These are phyloP conservation scores for Pedetes capensis DNA, from an alignment of 2,113 vertebrate genomes.

Conservation along the genomic window DNA sequence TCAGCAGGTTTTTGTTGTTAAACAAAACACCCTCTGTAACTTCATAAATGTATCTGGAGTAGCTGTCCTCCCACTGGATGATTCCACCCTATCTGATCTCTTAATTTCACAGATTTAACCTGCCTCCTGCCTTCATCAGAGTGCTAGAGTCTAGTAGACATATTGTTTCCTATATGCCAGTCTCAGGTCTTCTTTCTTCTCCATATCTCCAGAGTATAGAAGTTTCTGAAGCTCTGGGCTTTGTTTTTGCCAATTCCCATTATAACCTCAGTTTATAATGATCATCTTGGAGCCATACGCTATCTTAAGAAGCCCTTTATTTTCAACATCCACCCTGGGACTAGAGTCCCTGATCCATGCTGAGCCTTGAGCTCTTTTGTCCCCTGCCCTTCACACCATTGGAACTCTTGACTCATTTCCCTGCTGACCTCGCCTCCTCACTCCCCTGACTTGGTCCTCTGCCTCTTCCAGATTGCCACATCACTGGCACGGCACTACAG, in stretches of 20 bases:
- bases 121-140: fast-evolving
- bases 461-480: background rate
- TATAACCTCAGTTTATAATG: background rate
- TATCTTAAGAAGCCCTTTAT: background rate
- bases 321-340: background rate
- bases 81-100: background rate
- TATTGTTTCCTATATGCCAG: fast-evolving
- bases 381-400: no score
- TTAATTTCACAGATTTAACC: background rate
- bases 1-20: background rate
- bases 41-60: background rate
- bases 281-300: background rate
- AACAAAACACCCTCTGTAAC: background rate
- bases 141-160: background rate
- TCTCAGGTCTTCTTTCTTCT: background rate
- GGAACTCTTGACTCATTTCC: background rate
- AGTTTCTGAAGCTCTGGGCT: background rate
- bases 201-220: background rate
- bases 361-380: background rate
- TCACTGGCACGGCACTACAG: fast-evolving
- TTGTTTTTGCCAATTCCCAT: background rate
- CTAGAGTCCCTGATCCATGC: no score
- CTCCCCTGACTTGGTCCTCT: background rate
- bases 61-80: background rate
- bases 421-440: background rate